phyloP scores from a whole-genome alignment of 2,888 invertebrate species.

The Tridacna gigas region DNA sequence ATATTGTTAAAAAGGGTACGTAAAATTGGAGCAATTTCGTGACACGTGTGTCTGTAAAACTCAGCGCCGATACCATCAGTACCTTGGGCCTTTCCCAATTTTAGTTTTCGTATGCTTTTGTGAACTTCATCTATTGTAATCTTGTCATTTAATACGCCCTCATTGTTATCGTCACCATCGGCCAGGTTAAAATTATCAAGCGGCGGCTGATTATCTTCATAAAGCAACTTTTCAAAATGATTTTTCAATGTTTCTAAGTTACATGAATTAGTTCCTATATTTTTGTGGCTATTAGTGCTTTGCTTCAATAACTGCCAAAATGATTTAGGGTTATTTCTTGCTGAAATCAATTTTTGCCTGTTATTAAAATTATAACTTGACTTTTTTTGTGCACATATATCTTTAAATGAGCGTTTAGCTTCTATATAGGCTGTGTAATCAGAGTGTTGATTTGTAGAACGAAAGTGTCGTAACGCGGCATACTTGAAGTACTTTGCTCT shows the following conservation, averaged over 20 bases:
- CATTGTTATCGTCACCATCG: background rate
- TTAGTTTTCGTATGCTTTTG: background rate
- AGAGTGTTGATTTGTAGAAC: background rate
- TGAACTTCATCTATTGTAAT: slow-evolving; percentile 9
- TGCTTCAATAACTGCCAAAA: background rate
- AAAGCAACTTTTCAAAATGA: background rate
- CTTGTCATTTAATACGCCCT: background rate
- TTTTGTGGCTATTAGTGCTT: background rate
- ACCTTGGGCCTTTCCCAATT: background rate
- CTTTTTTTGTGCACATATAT: background rate
- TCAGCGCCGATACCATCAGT: slow-evolving; percentile 14
- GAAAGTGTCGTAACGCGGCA: background rate
- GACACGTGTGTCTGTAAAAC: slow-evolving; percentile 3
- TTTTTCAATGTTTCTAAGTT: background rate
- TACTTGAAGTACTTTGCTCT: slow-evolving; percentile 1
- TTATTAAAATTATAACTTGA: background rate
- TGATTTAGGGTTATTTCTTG: background rate
- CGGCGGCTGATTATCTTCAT: background rate
- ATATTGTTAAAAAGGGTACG: background rate
- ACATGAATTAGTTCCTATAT: background rate
- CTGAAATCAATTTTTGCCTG: background rate
- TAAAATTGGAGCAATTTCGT: slow-evolving; percentile 1
- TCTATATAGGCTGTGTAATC: background rate
- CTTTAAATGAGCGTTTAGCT: background rate
- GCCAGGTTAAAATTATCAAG: background rate